A percentile compares a stretch with the other conserved stretches of the same genome.
phyloP scores from a whole-genome alignment of 2,797 vertebrate genomes.

The Brachymystax lenok region DNA sequence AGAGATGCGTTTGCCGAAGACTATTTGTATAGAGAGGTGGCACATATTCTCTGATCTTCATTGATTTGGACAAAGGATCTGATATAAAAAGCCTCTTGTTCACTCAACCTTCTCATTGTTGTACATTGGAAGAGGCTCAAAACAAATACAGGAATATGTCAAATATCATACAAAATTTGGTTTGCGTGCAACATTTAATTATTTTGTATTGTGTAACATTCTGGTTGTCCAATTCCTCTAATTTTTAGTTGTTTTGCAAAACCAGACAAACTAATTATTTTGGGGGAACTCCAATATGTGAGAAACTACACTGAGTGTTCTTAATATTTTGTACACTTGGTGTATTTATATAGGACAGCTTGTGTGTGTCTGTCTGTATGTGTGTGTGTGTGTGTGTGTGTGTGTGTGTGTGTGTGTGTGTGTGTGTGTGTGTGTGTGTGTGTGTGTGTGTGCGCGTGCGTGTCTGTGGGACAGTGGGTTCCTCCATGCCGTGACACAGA shows the following conservation, averaged over 20 bases:
- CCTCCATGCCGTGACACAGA: neutral
- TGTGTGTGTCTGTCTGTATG: slow-evolving; percentile 18
- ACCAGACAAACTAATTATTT: too few species aligned
- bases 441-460: neutral
- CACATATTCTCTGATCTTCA: neutral
- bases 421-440: neutral
- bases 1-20: neutral
- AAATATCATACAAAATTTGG: too few species aligned
- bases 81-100: neutral
- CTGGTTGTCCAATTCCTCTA: too few species aligned
- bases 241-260: too few species aligned
- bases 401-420: slow-evolving; percentile 18
- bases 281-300: neutral
- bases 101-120: neutral
- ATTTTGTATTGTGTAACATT: too few species aligned
- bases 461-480: neutral
- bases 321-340: neutral
- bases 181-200: too few species aligned
- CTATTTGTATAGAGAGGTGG: neutral
- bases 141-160: neutral
- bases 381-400: slow-evolving; percentile 22
- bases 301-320: neutral
- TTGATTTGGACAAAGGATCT: neutral
- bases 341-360: neutral
- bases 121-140: neutral